Base-by-base conservation (phyloP, 1,140 invertebrate species). In the Brachionus sp. region DNA sequence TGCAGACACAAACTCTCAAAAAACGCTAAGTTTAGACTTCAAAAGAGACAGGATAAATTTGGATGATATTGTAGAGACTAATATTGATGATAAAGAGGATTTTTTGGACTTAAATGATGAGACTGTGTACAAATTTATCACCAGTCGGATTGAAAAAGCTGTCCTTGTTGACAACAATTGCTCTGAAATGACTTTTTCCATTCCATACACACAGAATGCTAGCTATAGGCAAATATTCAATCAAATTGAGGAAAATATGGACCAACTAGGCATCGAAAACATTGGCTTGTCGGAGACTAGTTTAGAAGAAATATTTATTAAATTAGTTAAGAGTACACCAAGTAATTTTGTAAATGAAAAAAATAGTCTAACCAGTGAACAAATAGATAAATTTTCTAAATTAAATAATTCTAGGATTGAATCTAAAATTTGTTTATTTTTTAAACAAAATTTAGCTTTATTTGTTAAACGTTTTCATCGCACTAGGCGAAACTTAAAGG, bases 221-320 rank as follows among this genome's bases (percentile, higher is more conserved):
- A 68, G 33, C 25, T 83, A 66, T 19, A 37, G 46, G 25, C 4
- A 53, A 19, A 42, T 57, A 37, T 73, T 83, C 16, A 83, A 83
- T 16, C n/a, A 77, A 39, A 42, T 83, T 37, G 87, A 88, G 46
- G 57, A 77, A 5, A 83, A 85, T 7, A 77, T 83, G 12, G 13
- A 62, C 2, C 25, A 80, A 1, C 84, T 88, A 3, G 82, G 85
- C 10, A 85, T 89, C 7, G 83, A 73, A 7, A 85, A 83, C 39
- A 88, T 87, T 78, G 88, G 87, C 33, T 64, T 88, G 4, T 88
- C 87, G 19, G 88, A 88, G 68, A 88, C 88, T 5, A 87, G 86
- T 7, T 50, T 89, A 39, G 87, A 89, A 85, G 88, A 89, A 83
- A 87, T 84, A 9, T 95, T 95, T 86, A 86, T 95, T 6, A 37